Conservation (phyloP, 2,888 invertebrate species). For the Thecocarcelia acutangulata region DNA sequence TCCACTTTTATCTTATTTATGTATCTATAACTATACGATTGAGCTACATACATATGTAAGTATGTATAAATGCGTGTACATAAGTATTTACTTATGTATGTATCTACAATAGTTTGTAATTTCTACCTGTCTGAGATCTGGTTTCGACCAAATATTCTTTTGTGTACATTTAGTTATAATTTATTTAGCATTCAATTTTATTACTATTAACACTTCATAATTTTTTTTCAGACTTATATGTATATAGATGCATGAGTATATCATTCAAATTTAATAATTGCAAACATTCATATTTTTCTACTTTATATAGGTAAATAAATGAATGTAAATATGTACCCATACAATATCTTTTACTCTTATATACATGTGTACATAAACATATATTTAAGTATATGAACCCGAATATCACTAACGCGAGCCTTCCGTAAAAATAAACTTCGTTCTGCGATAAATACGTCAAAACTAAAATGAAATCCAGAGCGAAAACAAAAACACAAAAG, state of each 20-base stretch:
- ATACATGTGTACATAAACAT: neutral
- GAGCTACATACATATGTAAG: neutral
- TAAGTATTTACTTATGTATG: slow-evolving; percentile 3
- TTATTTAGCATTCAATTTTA: no score
- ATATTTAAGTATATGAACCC: slow-evolving; percentile 10
- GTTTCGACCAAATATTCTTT: slow-evolving; percentile 24
- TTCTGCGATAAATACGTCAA: slow-evolving; percentile 46
- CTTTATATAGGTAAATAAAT: neutral
- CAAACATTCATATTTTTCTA: neutral
- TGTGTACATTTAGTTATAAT: neutral
- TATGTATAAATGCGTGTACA: neutral
- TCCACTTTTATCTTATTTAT: slow-evolving; percentile 36
- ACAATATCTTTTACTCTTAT: slow-evolving; percentile 45
- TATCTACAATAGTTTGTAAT: neutral
- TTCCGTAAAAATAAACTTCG: slow-evolving; percentile 46
- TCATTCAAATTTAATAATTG: neutral
- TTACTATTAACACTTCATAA: no score
- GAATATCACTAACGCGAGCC: slow-evolving; percentile 30
- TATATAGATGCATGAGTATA: neutral
- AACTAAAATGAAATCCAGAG: slow-evolving; percentile 52
- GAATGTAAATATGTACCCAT: neutral
- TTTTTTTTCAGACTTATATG: neutral
- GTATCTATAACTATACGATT: neutral
- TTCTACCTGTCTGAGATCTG: slow-evolving; percentile 59
- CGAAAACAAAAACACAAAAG: slow-evolving; percentile 1